Evolutionary conservation across 2,888 invertebrate species (phyloP), one percentile per base, ranked within the genome.

Genomic region (Cactoblastis cactorum): DNA sequence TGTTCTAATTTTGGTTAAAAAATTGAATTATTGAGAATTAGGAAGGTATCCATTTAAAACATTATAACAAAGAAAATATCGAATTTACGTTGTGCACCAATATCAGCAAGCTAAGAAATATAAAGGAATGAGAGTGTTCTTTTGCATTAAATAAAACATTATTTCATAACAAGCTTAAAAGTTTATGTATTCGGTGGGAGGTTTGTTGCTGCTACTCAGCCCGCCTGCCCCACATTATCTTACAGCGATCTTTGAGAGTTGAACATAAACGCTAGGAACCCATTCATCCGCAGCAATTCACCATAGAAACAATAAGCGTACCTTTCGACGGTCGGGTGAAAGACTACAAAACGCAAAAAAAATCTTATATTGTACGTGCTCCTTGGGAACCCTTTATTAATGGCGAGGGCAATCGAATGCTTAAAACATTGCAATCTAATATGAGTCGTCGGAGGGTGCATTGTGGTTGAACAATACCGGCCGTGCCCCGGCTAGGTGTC

Each of bases 341-440:
- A 80, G 79, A 81, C 69, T 71, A 74, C 63, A 79, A 82, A 83
- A 78, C 71, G 71, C 70, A 63, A 80, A 84, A 80, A 83, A 80
- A 63, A 56, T 61, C 65, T 62, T 69, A 74, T 74, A 77, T 79
- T 80, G 73, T 80, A 74, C 68, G 70, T 71, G 74, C 75, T 85
- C 80, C 83, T 87, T 85, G 81, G 88, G 83, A 85, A 87, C 85
- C 84, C 80, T 86, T 88, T 85, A 81, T 78, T 73, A 71, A 69
- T 70, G 65, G 76, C 69, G 75, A 80, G 74, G 88, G 89, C 84
- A 89, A 89, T 89, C 89, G 89, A 88, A 89, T 85, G 78, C 81
- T 83, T 87, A 84, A 86, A 87, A 86, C 86, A 86, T 82, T 83
- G 85, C 80, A 81, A 87, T 85, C 77, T 81, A 84, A 86, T 83